Evolutionary conservation across 2,113 vertebrate genomes (phyloP).

Genomic region (Protomyctophum bolini): DNA sequence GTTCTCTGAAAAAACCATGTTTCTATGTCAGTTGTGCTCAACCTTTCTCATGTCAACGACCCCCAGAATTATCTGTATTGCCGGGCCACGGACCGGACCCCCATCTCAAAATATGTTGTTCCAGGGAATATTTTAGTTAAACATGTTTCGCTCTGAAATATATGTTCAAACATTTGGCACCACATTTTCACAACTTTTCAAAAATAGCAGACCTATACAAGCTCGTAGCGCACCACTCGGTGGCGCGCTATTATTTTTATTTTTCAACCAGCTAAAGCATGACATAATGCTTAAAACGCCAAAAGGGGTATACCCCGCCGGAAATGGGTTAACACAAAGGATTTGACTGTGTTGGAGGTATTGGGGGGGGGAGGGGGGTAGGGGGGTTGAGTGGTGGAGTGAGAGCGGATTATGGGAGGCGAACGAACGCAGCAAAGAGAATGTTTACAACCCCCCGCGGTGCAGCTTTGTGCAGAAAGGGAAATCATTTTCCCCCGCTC

Average conservation of each 20-base stretch:
- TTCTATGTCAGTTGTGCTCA: background rate
- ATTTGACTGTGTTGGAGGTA: background rate
- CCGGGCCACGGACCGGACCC: too few species aligned
- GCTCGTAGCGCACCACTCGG: too few species aligned
- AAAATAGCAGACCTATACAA: too few species aligned
- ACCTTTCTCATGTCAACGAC: background rate
- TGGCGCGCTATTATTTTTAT: too few species aligned
- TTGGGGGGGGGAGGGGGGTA: constrained; percentile 20
- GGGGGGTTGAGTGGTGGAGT: constrained; percentile 56
- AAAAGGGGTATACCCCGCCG: too few species aligned
- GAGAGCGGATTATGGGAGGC: constrained; percentile 53
- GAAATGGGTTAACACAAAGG: too few species aligned
- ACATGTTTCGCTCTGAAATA: background rate
- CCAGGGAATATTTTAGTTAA: too few species aligned
- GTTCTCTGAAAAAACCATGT: background rate
- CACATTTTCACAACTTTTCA: background rate
- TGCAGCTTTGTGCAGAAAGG: constrained; percentile 60
- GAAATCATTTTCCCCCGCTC: constrained; percentile 69
- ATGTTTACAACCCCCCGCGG: constrained; percentile 67
- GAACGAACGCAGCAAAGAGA: constrained; percentile 37
- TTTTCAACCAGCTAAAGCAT: too few species aligned
- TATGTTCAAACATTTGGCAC: background rate
- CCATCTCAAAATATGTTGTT: too few species aligned
- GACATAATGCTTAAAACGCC: too few species aligned
- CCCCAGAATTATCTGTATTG: background rate